phyloP scores from a whole-genome alignment of 2,888 invertebrate genomes.

The Athalia cordata region DNA sequence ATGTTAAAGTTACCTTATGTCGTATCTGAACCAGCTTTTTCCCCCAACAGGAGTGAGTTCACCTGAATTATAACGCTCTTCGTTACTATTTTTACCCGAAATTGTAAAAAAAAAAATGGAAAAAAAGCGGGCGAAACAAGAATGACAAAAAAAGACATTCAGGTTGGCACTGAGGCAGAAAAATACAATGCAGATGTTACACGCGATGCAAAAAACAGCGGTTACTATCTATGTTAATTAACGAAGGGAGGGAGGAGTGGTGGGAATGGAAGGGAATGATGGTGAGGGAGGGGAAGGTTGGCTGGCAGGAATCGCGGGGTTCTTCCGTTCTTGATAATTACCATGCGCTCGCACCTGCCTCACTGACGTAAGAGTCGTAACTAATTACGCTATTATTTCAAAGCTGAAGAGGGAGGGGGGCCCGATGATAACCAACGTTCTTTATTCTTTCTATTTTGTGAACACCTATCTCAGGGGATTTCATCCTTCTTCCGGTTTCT shows the following conservation, averaged over 20 bases:
- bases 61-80: no score
- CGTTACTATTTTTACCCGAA: no score
- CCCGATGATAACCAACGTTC: slow-evolving; percentile 6
- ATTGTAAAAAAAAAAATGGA: not conserved
- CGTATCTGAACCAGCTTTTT: no score
- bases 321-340: slow-evolving; percentile 39
- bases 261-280: slow-evolving; percentile 9
- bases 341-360: slow-evolving; percentile 42
- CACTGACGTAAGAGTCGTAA: slow-evolving; percentile 60
- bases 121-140: not conserved
- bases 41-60: no score
- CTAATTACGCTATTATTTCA: slow-evolving; percentile 69
- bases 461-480: not conserved
- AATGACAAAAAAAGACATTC: slow-evolving; percentile 15
- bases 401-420: slow-evolving; percentile 44
- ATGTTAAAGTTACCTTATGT: no score
- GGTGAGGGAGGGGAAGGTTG: no score
- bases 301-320: slow-evolving; percentile 32
- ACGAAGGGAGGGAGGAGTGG: slow-evolving; percentile 49
- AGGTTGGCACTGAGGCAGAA: slow-evolving; percentile 25
- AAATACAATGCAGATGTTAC: slow-evolving; percentile 44
- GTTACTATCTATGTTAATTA: slow-evolving; percentile 65
- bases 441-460: not conserved
- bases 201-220: slow-evolving; percentile 33
- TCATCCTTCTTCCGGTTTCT: not conserved